Evolutionary conservation across 2,113 vertebrate species (phyloP).

Genomic region (Xiphophorus hellerii): DNA sequence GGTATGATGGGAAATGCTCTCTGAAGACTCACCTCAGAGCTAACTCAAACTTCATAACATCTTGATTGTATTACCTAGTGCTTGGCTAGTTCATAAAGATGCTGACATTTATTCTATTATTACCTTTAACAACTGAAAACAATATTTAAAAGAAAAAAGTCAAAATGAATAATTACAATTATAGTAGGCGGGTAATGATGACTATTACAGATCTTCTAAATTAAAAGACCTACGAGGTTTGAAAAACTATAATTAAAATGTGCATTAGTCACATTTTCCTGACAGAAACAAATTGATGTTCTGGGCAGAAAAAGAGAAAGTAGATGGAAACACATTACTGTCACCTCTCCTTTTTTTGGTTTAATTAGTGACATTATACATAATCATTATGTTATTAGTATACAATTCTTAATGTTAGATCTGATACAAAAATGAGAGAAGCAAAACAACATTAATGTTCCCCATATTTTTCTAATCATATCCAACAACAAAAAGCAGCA

Average conservation of each 20-base stretch:
- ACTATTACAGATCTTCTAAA: constrained; percentile 53
- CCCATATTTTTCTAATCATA: constrained; percentile 25
- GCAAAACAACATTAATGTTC: constrained; percentile 43
- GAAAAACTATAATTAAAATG: not conserved
- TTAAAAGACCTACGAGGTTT: constrained; percentile 1
- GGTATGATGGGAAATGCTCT: no score
- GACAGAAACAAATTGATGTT: constrained; percentile 52
- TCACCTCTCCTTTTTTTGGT: constrained; percentile 47
- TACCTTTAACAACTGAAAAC: constrained; percentile 47
- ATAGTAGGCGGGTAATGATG: constrained; percentile 49
- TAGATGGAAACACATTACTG: constrained; percentile 21
- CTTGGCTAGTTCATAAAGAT: not conserved
- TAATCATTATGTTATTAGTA: constrained; percentile 55
- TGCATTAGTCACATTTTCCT: constrained; percentile 9
- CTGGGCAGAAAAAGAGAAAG: constrained; percentile 22
- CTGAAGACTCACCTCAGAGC: no score
- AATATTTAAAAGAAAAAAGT: constrained; percentile 44
- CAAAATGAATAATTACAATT: constrained; percentile 39
- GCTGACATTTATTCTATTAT: constrained; percentile 37
- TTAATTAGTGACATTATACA: constrained; percentile 62
- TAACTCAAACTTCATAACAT: not conserved
- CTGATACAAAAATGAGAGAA: constrained; percentile 50
- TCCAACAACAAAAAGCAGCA: constrained; percentile 50
- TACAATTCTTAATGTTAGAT: constrained; percentile 39
- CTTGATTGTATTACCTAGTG: not conserved